Evolutionary conservation across 2,888 invertebrate genomes (phyloP), one percentile per base, ranked within the genome.

Genomic region (Embidobia sp.): DNA sequence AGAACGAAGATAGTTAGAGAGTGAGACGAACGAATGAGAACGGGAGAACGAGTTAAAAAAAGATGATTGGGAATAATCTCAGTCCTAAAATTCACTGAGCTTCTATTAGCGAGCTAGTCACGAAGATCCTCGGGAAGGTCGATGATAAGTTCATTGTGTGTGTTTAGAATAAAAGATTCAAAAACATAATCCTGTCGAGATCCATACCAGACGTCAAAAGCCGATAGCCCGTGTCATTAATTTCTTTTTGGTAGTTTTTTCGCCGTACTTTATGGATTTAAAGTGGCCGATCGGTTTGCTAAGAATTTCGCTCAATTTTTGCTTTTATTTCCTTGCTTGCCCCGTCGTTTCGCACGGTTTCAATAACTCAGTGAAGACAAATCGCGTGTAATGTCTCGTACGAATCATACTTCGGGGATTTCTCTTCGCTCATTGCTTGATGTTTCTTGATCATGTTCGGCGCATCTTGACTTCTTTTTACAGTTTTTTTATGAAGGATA

Each of bases 111-210:
- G 75, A 22, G 55, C 75, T 55, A 51, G 75, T 76, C 75, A 69
- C 75, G 75, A 69, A 64, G 63, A 63, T 44, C 44, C 66, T 51
- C 66, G 59, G 26, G 26, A 59, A 59, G 59, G 74, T 61, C 44
- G 55, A 69, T 63, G 75, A 63, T 69, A 63, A 61, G 53, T 63
- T 76, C 55, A 55, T 49, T 70, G 51, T 64, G 64, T 57, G 61
- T 69, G 76, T 76, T 76, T 64, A 63, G 77, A 77, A 72, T 77
- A 72, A 77, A 70, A 72, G 51, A 77, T 70, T 74, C 46, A 63
- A 76, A 64, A 76, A 69, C 69, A 57, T 69, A 44, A 53, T 61
- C 44, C 27, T 26, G 66, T 10, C 19, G 49, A 73, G 42, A 73
- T 73, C 64, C 61, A 51, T 73, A 40, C 63, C 18, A 11, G 44